Conservation (phyloP, 2,113 vertebrate species). For the Rhabdornis inornatus region DNA sequence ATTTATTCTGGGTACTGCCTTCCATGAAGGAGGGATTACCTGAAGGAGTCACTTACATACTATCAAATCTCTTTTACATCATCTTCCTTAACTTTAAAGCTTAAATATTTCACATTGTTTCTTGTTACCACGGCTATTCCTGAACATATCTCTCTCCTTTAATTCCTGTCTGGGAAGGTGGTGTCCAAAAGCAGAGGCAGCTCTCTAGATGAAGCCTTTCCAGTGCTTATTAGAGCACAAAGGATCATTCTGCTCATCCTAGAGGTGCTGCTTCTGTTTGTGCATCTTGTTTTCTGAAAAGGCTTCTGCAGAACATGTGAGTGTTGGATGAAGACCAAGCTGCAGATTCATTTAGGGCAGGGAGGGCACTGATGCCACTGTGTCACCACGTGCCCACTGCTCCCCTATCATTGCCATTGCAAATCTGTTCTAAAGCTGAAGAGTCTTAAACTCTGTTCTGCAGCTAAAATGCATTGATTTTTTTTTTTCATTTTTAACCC, state of each 20-base stretch:
- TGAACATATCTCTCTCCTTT: neutral
- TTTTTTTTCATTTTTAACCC: neutral
- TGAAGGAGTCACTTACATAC: neutral
- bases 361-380: neutral
- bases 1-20: neutral
- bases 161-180: neutral
- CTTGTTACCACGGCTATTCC: neutral
- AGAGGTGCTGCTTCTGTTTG: neutral
- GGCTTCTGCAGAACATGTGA: neutral
- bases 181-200: neutral
- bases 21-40: neutral
- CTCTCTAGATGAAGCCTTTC: neutral
- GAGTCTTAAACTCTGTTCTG: neutral
- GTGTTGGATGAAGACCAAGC: neutral
- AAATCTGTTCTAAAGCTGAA: neutral
- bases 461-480: neutral
- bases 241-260: neutral
- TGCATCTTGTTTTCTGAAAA: neutral
- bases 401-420: neutral
- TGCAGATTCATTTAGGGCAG: neutral
- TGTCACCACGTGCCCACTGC: fast-evolving
- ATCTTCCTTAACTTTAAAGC: neutral
- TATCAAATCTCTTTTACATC: neutral
- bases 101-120: neutral
- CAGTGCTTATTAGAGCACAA: slow-evolving; percentile 27